Conservation (phyloP, 2,797 vertebrate species). For the Podarcis siculus region DNA sequence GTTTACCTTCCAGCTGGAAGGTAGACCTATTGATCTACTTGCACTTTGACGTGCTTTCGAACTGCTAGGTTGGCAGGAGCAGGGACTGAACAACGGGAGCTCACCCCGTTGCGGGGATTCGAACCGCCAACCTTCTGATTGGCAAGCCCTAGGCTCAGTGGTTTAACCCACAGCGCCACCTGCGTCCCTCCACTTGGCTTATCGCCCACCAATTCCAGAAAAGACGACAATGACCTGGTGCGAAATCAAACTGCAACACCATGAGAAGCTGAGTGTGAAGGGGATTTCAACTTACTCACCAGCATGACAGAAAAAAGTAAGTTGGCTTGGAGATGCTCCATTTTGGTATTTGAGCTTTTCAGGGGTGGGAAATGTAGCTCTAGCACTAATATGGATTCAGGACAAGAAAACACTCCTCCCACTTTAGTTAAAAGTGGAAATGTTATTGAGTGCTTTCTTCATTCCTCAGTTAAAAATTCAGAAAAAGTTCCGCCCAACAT, state of each 20-base stretch:
- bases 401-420: not conserved
- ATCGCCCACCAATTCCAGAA: not conserved
- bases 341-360: not conserved
- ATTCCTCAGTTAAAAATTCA: not conserved
- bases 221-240: not conserved
- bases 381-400: not conserved
- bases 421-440: not conserved
- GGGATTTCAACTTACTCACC: not conserved
- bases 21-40: too few species aligned
- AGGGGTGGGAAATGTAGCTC: not conserved
- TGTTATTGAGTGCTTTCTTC: not conserved
- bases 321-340: not conserved
- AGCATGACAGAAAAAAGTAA: not conserved
- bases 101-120: too few species aligned
- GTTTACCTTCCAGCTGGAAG: too few species aligned
- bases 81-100: too few species aligned
- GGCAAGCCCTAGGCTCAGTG: too few species aligned
- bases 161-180: too few species aligned
- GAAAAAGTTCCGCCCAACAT: not conserved
- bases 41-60: too few species aligned
- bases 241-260: not conserved
- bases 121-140: too few species aligned
- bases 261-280: not conserved
- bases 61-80: too few species aligned
- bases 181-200: not conserved